Conservation (phyloP, 2,797 vertebrate species). For the Hemibagrus guttatus region DNA sequence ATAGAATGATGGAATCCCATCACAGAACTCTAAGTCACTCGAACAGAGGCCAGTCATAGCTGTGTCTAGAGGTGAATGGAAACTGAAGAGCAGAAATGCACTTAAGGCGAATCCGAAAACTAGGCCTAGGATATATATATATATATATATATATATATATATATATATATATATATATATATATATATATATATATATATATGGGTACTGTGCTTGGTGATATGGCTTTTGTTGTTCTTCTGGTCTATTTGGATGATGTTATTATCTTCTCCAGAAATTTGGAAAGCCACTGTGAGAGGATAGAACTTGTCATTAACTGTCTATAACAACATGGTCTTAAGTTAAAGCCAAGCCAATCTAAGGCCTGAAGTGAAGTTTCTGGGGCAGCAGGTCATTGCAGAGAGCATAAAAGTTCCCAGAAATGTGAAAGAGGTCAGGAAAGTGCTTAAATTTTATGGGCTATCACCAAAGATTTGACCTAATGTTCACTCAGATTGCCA, state of each 20-base stretch:
- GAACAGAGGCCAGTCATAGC: no score
- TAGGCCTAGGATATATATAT: no score
- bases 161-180: no score
- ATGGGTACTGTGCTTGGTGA: slow-evolving; percentile 41
- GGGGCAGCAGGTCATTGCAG: slow-evolving; percentile 22
- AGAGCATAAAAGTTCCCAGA: neutral
- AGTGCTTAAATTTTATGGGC: neutral
- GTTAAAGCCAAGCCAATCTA: slow-evolving; percentile 35
- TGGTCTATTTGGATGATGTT: slow-evolving; percentile 30
- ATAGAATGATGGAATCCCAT: no score
- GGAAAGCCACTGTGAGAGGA: slow-evolving; percentile 26
- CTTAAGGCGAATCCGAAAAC: no score
- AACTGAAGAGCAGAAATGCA: no score
- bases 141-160: no score
- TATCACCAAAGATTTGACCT: neutral
- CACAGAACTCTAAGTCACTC: no score
- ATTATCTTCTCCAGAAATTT: slow-evolving; percentile 41
- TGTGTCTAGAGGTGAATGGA: no score
- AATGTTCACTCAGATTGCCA: neutral
- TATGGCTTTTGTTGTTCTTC: slow-evolving; percentile 26
- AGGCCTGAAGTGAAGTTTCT: slow-evolving; percentile 46
- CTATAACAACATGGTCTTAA: slow-evolving; percentile 41
- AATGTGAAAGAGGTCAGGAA: neutral
- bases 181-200: no score
- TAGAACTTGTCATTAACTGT: slow-evolving; percentile 21